A percentile compares a stretch with the other conserved stretches of the same genome.
Conservation (phyloP, 2,113 vertebrate genomes). For the Axis porcinus region DNA sequence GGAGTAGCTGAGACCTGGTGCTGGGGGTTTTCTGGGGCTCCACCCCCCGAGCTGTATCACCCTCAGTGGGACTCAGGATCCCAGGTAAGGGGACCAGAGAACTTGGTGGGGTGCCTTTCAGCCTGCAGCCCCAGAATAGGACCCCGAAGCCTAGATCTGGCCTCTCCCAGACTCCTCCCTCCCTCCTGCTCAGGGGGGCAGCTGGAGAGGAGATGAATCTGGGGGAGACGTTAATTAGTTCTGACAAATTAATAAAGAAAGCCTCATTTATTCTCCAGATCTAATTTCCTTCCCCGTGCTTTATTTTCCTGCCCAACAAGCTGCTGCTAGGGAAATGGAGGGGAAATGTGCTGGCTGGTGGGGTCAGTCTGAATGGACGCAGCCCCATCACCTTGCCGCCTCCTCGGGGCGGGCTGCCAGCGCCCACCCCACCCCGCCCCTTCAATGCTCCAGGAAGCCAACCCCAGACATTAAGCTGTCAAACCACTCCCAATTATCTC, state of each 20-base stretch:
- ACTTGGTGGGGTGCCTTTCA: not conserved
- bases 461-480: slow-evolving; percentile 69
- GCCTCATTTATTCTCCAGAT: slow-evolving; percentile 72
- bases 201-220: slow-evolving; percentile 67
- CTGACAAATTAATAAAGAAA: slow-evolving; percentile 78
- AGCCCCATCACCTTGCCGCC: not conserved
- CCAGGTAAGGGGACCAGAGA: not conserved
- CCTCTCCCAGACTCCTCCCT: not conserved
- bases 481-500: slow-evolving; percentile 63
- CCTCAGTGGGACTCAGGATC: not conserved
- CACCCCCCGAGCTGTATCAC: too few relatives aligned
- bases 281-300: slow-evolving; percentile 69
- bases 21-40: not conserved
- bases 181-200: not conserved
- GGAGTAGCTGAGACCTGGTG: not conserved
- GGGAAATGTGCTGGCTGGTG: not conserved
- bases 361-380: not conserved
- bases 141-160: not conserved
- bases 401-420: not conserved
- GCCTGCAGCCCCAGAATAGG: not conserved
- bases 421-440: not conserved
- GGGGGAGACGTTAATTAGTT: slow-evolving; percentile 76
- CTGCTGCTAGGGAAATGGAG: not conserved
- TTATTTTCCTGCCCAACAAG: slow-evolving; percentile 61
- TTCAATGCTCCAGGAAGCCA: slow-evolving; percentile 18